Percentiles rank a stretch among this genome's conserved stretches.
Conservation (phyloP, 2,113 vertebrate genomes). For the Uria lomvia region DNA sequence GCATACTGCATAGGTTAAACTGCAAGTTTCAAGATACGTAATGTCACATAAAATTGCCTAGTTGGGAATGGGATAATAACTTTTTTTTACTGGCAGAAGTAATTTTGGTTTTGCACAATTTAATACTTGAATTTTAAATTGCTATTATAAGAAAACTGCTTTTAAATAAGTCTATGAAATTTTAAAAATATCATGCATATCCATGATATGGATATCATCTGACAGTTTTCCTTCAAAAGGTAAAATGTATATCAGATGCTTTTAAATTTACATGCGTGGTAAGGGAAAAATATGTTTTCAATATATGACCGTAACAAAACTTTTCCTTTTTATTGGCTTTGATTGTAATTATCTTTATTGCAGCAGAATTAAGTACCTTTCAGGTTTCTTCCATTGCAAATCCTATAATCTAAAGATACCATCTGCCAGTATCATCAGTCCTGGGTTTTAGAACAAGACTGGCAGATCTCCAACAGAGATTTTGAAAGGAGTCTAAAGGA, state of each 20-base stretch:
- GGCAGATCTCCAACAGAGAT: not conserved
- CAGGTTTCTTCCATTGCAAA: not conserved
- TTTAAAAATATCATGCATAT: not conserved
- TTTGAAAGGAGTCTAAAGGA: not conserved
- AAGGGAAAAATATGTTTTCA: not conserved
- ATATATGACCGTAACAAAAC: not conserved
- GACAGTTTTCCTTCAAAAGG: not conserved
- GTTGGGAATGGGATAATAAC: not conserved
- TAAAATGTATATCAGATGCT: not conserved
- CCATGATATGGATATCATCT: not conserved
- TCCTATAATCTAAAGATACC: not conserved
- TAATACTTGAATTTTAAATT: not conserved
- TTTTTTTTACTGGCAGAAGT: not conserved
- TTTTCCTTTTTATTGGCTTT: not conserved
- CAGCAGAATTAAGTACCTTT: not conserved
- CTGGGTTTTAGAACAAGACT: not conserved
- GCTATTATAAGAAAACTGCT: not conserved
- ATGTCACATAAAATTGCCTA: not conserved
- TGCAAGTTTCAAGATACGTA: accelerated
- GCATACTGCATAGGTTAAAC: not conserved
- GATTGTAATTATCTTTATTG: not conserved
- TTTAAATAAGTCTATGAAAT: not conserved
- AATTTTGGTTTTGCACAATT: not conserved
- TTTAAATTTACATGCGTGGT: not conserved
- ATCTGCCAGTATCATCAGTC: not conserved